Base-by-base conservation (phyloP, 2,113 vertebrate genomes). In the Chaetura pelagica region DNA sequence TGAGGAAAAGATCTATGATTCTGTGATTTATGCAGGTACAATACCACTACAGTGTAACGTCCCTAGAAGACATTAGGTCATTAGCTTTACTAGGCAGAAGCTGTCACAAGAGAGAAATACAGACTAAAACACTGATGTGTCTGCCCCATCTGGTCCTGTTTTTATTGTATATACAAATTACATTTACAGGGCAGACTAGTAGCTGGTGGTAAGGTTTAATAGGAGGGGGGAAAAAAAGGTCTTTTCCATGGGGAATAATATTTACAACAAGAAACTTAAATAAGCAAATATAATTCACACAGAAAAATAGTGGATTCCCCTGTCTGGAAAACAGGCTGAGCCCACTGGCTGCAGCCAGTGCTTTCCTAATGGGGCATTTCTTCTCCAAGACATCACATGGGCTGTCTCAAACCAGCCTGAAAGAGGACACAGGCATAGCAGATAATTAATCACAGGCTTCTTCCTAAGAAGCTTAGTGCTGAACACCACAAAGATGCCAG, bases 151-250 rank as follows among this genome's bases (percentile, higher is more conserved):
- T 64, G 23, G 66, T 88, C 62, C 51, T 38, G n/a, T 0, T 85
- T 90, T 86, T 54, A 61, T 35, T 69, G 80, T 63, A 44, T 62
- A 42, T 44, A 93, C 59, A 84, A 84, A 88, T 68, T 73, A 80
- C 24, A 73, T 81, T 90, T 89, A 91, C 86, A 63, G 34, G 16
- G 62, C 62, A 59, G 30, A 89, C 12, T 49, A 86, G 80, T 85
- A 87, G 83, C 71, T 58, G n/a, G 27, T 77, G 21, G 21, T 63
- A 83, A 94, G 15, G 15, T 71, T 91, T 76, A 81, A 54, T 7
- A 3, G 1, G 16, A 15, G 4, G 7, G 2, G 4, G 6, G 2
- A 0, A 2, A 42, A 38, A 35, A 40, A 61, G 46, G 51, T 29
- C 22, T 52, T 90, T 80, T 75, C n/a, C 29, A 40, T 63, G 6